phyloP scores from a whole-genome alignment of 2,888 invertebrate species.

The Carcina quercana region DNA sequence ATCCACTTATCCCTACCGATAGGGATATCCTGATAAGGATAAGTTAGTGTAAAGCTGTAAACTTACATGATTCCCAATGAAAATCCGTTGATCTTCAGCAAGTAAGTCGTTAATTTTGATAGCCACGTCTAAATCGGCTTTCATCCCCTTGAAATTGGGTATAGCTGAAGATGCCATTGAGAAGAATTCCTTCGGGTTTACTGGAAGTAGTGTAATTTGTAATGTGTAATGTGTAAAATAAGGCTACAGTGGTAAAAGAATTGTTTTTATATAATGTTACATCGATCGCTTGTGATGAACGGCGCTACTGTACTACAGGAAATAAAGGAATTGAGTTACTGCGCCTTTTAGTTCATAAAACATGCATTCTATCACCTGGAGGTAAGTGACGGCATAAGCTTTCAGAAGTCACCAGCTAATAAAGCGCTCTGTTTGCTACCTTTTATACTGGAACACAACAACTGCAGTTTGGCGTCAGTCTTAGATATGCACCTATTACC shows the following conservation, averaged over 20 bases:
- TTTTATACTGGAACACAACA: too few species aligned
- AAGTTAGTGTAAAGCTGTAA: background rate
- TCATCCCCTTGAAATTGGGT: constrained; percentile 83
- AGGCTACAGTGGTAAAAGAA: background rate
- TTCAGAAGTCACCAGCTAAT: too few species aligned
- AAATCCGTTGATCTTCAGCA: constrained; percentile 62
- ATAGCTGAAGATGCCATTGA: constrained; percentile 72
- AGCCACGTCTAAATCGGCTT: constrained; percentile 79
- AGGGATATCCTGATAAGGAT: background rate
- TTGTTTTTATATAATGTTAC: too few species aligned
- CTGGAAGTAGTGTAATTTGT: constrained; percentile 5
- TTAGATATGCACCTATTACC: too few species aligned
- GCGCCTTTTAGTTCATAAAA: too few species aligned
- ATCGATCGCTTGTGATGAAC: too few species aligned
- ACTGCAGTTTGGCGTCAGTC: too few species aligned
- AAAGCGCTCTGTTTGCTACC: too few species aligned
- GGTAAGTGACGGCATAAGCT: too few species aligned
- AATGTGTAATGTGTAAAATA: background rate
- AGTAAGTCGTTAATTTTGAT: constrained; percentile 66
- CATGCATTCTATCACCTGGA: too few species aligned
- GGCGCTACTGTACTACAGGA: too few species aligned
- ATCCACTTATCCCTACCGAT: background rate
- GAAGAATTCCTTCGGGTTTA: constrained; percentile 77
- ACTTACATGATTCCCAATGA: constrained; percentile 73
- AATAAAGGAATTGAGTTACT: too few species aligned